Conservation (phyloP, 2,888 invertebrate species). For the Didymodactylos carnosus region DNA sequence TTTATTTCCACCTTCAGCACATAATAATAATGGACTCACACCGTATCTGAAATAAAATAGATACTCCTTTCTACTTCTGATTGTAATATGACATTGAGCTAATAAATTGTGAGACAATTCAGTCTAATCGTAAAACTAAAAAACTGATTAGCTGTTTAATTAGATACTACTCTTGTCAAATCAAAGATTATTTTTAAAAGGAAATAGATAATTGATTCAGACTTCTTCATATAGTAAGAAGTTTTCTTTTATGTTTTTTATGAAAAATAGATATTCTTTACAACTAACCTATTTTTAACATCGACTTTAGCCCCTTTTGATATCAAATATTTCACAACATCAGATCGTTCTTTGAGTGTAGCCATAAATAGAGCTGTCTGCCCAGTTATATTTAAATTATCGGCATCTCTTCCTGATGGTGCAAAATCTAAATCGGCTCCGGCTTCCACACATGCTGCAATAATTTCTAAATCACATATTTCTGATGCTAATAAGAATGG, state of each 20-base stretch:
- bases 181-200: not conserved
- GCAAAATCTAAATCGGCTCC: conserved; percentile 12
- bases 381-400: conserved; percentile 14
- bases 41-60: no score
- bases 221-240: not conserved
- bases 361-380: conserved; percentile 15
- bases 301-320: conserved; percentile 10
- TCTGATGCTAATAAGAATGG: conserved; percentile 15
- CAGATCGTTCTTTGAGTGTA: conserved; percentile 13
- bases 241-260: not conserved
- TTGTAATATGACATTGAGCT: not conserved
- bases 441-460: conserved; percentile 12
- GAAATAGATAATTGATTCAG: not conserved
- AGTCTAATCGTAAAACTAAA: no score
- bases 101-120: not conserved
- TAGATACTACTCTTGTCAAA: no score
- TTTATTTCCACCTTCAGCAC: conserved; percentile 13
- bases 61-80: not conserved
- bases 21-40: conserved; percentile 13
- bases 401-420: conserved; percentile 12
- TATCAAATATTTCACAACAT: conserved; percentile 14
- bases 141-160: no score
- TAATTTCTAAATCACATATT: conserved; percentile 13
- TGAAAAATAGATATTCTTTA: no score
- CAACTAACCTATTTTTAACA: conserved; percentile 13